Base-by-base conservation (phyloP, 2,797 vertebrate species). In the Aulostomus chinensis region DNA sequence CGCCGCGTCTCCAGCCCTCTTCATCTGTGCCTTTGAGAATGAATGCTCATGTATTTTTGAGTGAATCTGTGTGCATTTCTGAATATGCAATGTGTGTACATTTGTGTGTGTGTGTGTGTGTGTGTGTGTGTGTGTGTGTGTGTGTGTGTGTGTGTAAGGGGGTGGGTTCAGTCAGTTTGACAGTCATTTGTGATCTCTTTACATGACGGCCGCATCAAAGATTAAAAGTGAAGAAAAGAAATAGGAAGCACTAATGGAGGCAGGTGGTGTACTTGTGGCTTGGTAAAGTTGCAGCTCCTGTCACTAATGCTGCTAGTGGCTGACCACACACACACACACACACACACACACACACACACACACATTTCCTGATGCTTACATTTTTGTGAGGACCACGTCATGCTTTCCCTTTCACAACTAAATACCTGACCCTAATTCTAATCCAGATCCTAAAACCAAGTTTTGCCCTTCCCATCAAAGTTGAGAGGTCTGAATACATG, bases 141-240 rank as follows among this genome's bases (percentile, higher is more conserved):
- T 35, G 13, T 50, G 41, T 33, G 33, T 40, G 53, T 17, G 40
- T 16, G 6, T 34, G 20, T 31, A 33, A 1, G 1, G 22, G 30
- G 49, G 22, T 13, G 34, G 22, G 42, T n/a, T 39, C 20, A 18
- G 30, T 52, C 42, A 54, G 37, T 55, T 61, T 68, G 68, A 69
- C 47, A 9, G 72, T 38, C 58, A 39, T 22, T 37, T 68, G 37
- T 43, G 28, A 55, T 69, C 51, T 48, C 39, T 22, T 28, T 37
- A 64, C 72, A 76, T 1, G 72, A 72, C 61, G 55, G 57, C 38
- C 14, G 31, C 53, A 77, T 80, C 45, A 80, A 77, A 73, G 56
- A 68, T 80, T 80, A 66, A 80, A 20, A 30, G 50, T 47, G 31
- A 53, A 14, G 14, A 32, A 10, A 41, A 51, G 57, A 74, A 60